Percentiles rank a stretch among this genome's conserved stretches.
Conservation (phyloP, 2,113 vertebrate genomes). For the Amphilophus citrinellus region DNA sequence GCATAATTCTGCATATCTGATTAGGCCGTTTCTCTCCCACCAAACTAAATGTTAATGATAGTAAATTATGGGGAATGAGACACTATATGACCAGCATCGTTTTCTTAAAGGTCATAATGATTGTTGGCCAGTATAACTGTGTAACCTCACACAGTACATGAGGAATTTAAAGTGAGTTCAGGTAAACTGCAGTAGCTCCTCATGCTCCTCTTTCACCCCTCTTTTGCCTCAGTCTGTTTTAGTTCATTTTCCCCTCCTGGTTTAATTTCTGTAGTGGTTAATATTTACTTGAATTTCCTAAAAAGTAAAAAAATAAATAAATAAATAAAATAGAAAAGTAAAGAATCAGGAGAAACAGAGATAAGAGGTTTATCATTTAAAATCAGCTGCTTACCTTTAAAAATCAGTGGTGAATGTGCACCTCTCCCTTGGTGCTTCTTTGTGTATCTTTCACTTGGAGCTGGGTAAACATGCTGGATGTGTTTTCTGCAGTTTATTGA, state of each 20-base stretch:
- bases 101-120: not conserved
- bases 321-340: not conserved
- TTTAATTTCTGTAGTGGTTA: not conserved
- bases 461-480: constrained; percentile 22
- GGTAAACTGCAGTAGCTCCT: not conserved
- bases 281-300: not conserved
- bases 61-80: constrained; percentile 15
- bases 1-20: constrained; percentile 11
- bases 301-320: not conserved
- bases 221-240: too few species aligned
- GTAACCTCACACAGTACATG: not conserved
- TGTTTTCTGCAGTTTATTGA: constrained; percentile 26
- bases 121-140: not conserved
- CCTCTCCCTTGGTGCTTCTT: not conserved
- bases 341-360: not conserved
- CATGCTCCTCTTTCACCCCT: not conserved
- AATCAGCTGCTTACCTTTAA: not conserved
- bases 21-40: not conserved
- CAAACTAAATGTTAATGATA: constrained; percentile 22
- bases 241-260: not conserved
- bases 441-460: constrained; percentile 24
- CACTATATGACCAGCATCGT: not conserved
- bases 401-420: not conserved
- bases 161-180: not conserved
- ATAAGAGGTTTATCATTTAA: not conserved